Evolutionary conservation across 2,113 vertebrate genomes (phyloP), one percentile per base, ranked within the genome.

Genomic region (Caracal caracal): DNA sequence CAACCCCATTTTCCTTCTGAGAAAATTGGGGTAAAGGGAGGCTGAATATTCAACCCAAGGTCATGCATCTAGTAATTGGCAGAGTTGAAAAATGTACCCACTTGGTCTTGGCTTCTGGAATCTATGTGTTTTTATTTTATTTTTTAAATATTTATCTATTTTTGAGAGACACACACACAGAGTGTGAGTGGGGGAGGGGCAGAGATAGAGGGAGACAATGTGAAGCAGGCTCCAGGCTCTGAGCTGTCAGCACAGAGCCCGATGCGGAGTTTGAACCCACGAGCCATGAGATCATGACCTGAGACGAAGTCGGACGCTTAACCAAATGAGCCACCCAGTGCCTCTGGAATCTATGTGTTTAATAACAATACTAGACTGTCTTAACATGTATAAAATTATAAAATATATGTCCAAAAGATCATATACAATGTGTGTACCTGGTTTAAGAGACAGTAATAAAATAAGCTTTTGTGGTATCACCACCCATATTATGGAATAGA

Each of bases 1-100:
- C 85, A 90, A 90, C 24, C 19, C n/a, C 26, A 40, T 88, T 91
- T 93, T 70, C 83, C 73, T 91, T 97, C 51, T 93, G 61, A 92
- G 73, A 30, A 96, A 80, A 71, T 24, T 71, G 56, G 30, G 71
- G 56, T 33, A 93, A 82, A 90, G 16, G 71, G 51, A 90, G 28
- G 86, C 49, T 91, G 81, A 85, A 49, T 87, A 94, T 61, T 43
- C 88, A 96, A 12, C 28, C 65, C 66, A 87, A 80, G 56, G 56
- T 96, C 66, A 71, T 70, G 4, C 35, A 53, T 49, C 35, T 88
- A 71, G 51, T 84, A 90, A 97, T 78, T 94, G 82, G n/a, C 81
- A 88, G 71, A 91, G 59, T 47, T 88, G 30, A 51, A 81, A 93
- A 82, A 96, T 91, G 68, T 86, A 76, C 70, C 10, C 26, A 90